phyloP scores from a whole-genome alignment of 2,113 vertebrate genomes.

The Brachyhypopomus gauderio region DNA sequence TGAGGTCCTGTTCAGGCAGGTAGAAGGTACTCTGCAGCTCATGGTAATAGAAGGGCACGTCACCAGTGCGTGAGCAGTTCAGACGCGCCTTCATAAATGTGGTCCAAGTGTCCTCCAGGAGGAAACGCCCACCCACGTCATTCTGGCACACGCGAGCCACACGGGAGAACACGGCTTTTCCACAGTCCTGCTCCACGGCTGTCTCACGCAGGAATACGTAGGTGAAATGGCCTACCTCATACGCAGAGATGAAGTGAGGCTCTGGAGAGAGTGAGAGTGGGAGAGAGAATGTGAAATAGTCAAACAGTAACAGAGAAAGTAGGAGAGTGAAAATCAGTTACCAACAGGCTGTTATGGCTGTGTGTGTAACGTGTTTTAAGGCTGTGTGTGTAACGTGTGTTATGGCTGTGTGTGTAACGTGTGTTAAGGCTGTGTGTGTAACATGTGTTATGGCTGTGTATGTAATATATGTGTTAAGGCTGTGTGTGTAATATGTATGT shows the following conservation, averaged over 20 bases:
- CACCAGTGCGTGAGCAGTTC: constrained; percentile 93
- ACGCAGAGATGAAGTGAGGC: constrained; percentile 92
- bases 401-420: too few relatives aligned
- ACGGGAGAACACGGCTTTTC: constrained; percentile 89
- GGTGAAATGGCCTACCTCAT: constrained; percentile 90
- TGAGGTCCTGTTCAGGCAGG: constrained; percentile 87
- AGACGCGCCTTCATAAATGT: constrained; percentile 97
- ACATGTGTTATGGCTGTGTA: too few relatives aligned
- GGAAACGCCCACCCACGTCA: constrained; percentile 91
- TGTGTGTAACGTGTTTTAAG: too few relatives aligned
- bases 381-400: too few relatives aligned
- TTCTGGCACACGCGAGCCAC: constrained; percentile 95
- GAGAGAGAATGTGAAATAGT: background rate
- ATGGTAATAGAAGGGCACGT: constrained; percentile 93
- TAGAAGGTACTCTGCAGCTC: constrained; percentile 94
- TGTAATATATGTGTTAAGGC: too few relatives aligned
- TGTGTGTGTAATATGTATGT: too few relatives aligned
- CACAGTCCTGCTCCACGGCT: constrained; percentile 92
- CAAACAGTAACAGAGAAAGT: background rate
- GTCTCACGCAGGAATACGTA: constrained; percentile 96
- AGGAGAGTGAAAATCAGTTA: background rate
- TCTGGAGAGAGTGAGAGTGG: constrained; percentile 68
- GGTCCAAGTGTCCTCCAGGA: constrained; percentile 96
- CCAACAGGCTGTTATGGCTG: too few relatives aligned
- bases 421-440: too few relatives aligned